A percentile compares a stretch with the other conserved stretches of the same genome.
phyloP scores from a whole-genome alignment of 2,888 invertebrate genomes.

The Eupithecia tripunctaria region DNA sequence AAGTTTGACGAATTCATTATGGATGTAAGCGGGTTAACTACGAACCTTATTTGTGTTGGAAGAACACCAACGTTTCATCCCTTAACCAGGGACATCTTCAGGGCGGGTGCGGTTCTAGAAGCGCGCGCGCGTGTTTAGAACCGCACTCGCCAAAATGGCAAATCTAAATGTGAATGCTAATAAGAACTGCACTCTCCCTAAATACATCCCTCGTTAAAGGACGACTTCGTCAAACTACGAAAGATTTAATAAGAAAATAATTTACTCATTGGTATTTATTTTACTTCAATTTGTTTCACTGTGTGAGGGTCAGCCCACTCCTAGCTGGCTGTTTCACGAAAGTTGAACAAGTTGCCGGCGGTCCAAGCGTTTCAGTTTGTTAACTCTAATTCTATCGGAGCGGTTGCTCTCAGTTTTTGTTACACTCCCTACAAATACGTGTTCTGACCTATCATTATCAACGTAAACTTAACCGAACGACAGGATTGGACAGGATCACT shows the following conservation, averaged over 20 bases:
- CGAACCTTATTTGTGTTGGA: no score
- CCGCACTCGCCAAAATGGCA: no score
- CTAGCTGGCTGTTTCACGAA: slow-evolving; percentile 46
- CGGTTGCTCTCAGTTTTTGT: slow-evolving; percentile 54
- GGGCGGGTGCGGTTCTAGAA: no score
- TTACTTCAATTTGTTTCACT: slow-evolving; percentile 7
- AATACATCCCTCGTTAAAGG: not conserved
- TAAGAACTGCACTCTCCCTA: not conserved
- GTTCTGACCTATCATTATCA: not conserved
- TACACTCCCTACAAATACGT: slow-evolving; percentile 44
- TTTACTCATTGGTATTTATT: not conserved
- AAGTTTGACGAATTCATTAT: no score
- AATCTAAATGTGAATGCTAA: no score
- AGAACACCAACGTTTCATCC: no score
- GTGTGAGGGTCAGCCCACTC: slow-evolving; percentile 23
- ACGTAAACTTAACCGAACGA: not conserved
- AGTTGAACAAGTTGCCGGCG: slow-evolving; percentile 56
- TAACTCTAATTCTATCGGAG: slow-evolving; percentile 61
- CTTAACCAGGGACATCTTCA: no score
- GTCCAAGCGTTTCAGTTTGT: slow-evolving; percentile 56
- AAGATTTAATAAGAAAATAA: no score
- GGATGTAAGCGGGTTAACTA: no score
- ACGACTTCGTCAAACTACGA: no score
- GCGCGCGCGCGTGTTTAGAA: no score
- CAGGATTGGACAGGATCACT: not conserved